Conservation (phyloP, 2,888 invertebrate species). For the Apotomis capreana region DNA sequence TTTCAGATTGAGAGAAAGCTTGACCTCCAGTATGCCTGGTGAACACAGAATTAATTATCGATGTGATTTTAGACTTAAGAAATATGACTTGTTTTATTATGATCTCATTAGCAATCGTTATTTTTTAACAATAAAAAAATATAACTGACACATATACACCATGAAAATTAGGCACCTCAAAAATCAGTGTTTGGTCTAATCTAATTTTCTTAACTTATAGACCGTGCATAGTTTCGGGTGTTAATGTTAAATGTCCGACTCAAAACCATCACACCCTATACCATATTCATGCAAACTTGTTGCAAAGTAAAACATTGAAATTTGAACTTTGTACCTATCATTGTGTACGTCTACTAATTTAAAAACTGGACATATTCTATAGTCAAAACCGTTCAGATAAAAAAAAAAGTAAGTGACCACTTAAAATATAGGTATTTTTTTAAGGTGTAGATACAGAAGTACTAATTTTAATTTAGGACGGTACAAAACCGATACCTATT, state of each 20-base stretch:
- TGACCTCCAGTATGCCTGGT: constrained; percentile 19
- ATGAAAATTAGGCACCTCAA: constrained; percentile 6
- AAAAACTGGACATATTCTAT: too few species aligned
- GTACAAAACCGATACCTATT: too few species aligned
- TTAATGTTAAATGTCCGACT: constrained; percentile 9
- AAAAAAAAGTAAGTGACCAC: too few species aligned
- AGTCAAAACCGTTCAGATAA: too few species aligned
- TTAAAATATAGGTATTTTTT: too few species aligned
- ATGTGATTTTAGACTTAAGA: constrained; percentile 12
- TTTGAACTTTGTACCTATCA: neutral
- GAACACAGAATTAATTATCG: constrained; percentile 2
- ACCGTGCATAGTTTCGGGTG: constrained; percentile 35
- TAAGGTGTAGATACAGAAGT: too few species aligned
- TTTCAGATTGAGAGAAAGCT: constrained; percentile 2
- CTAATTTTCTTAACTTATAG: constrained; percentile 33
- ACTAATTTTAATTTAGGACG: too few species aligned
- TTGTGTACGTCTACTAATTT: too few species aligned
- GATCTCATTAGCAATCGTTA: constrained; percentile 1
- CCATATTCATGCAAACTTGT: neutral
- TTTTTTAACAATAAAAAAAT: neutral
- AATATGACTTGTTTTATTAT: constrained; percentile 22
- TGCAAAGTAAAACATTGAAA: neutral
- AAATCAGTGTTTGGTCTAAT: neutral
- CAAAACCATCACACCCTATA: neutral
- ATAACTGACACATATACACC: constrained; percentile 9